A percentile compares a stretch with the other conserved stretches of the same genome.
phyloP scores from a whole-genome alignment of 2,113 vertebrate species.

The Verasper variegatus region DNA sequence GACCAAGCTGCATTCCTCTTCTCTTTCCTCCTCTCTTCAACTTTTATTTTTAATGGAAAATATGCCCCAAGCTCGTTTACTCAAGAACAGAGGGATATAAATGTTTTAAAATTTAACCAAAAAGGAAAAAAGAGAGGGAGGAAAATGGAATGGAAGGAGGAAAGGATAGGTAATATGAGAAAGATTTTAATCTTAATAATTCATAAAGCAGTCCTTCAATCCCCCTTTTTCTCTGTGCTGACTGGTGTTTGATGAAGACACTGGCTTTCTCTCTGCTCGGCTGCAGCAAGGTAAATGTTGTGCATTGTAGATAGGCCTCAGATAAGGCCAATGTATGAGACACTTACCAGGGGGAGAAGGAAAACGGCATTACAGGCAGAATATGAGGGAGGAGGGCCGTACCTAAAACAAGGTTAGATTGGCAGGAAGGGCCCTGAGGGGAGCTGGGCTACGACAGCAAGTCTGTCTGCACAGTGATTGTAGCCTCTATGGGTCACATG shows the following conservation, averaged over 20 bases:
- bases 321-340: conserved; percentile 75
- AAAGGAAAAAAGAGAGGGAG: conserved; percentile 68
- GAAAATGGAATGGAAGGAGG: conserved; percentile 80
- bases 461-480: conserved; percentile 48
- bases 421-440: conserved; percentile 60
- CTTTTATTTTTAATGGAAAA: conserved; percentile 88
- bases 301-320: conserved; percentile 61
- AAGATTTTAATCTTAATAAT: conserved; percentile 91
- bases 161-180: conserved; percentile 83
- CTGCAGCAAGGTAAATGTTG: conserved; percentile 73
- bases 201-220: conserved; percentile 85
- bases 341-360: conserved; percentile 54
- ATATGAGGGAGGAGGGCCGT: conserved; percentile 34
- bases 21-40: conserved; percentile 68
- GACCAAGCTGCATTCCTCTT: conserved; percentile 53
- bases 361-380: conserved; percentile 62
- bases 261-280: conserved; percentile 76
- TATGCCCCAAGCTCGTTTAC: conserved; percentile 83
- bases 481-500: conserved; percentile 41
- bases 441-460: conserved; percentile 41
- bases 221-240: conserved; percentile 77
- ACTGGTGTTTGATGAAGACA: conserved; percentile 88
- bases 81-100: conserved; percentile 86
- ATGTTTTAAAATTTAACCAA: conserved; percentile 86
- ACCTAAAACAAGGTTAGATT: conserved; percentile 73